A percentile compares a stretch with the other conserved stretches of the same genome.
Conservation (phyloP, 2,888 invertebrate genomes). For the Tachina lurida region DNA sequence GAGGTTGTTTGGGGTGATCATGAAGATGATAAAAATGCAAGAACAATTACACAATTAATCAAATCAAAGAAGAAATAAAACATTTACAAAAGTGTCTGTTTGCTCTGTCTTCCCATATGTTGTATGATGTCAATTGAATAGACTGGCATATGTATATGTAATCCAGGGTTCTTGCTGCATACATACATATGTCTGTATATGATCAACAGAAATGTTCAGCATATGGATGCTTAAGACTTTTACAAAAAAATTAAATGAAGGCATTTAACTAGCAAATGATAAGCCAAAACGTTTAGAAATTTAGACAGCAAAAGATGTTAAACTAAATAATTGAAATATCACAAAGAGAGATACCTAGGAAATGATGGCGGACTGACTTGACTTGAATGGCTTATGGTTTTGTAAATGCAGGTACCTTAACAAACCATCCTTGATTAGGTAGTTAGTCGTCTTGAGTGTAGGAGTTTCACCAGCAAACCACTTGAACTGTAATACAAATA, state of each 20-base stretch:
- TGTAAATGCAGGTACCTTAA: slow-evolving; percentile 51
- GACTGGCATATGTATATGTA: too few relatives aligned
- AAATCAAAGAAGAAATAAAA: slow-evolving; percentile 47
- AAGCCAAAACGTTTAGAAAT: slow-evolving; percentile 33
- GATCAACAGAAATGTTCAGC: slow-evolving; percentile 45
- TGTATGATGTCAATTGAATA: not conserved
- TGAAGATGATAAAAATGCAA: slow-evolving; percentile 75
- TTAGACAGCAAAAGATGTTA: slow-evolving; percentile 24
- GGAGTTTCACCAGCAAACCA: slow-evolving; percentile 59
- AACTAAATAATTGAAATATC: slow-evolving; percentile 68
- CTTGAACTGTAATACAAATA: slow-evolving; percentile 47
- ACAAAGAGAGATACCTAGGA: slow-evolving; percentile 57
- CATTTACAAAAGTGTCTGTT: slow-evolving; percentile 6
- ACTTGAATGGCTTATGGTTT: not conserved
- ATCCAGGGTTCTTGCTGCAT: not conserved
- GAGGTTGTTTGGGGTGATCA: slow-evolving; percentile 55
- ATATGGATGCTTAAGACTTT: slow-evolving; percentile 54
- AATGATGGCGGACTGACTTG: slow-evolving; percentile 51
- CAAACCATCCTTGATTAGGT: not conserved
- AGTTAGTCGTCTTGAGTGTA: slow-evolving; percentile 27
- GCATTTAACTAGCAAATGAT: slow-evolving; percentile 67
- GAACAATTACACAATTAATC: slow-evolving; percentile 81
- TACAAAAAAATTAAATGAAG: slow-evolving; percentile 16
- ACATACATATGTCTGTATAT: not conserved
- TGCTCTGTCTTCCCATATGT: slow-evolving; percentile 21